These are phyloP conservation scores for Amaurobius ferox DNA, from an alignment of 2,888 invertebrate species.

Conservation along the genomic window DNA sequence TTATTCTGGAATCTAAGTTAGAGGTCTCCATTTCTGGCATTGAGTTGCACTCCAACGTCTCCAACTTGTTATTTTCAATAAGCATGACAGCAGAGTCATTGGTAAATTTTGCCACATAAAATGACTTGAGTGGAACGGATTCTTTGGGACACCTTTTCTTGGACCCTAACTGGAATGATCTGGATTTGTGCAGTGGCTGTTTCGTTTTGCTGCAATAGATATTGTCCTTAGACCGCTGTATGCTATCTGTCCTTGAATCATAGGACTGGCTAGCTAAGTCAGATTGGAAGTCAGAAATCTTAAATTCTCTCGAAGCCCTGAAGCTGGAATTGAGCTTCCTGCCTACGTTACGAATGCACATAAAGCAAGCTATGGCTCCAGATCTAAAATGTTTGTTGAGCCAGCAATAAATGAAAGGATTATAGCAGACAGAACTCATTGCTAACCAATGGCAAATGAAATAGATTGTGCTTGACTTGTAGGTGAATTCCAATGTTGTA, in stretches of 20 bases:
- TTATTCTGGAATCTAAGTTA: no score
- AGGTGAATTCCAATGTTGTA: constrained; percentile 73
- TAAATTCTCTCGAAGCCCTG: neutral
- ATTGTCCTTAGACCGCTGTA: neutral
- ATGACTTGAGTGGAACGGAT: neutral
- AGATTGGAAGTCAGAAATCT: neutral
- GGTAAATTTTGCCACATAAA: neutral
- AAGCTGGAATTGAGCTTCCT: constrained; percentile 27
- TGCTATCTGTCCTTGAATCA: neutral
- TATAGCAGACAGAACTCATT: constrained; percentile 79
- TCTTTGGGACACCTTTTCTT: neutral
- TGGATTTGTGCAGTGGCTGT: neutral
- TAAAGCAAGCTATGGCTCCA: constrained; percentile 75
- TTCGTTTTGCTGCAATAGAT: neutral
- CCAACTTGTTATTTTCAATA: neutral
- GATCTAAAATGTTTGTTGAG: constrained; percentile 78
- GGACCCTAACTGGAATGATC: neutral
- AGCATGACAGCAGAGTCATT: neutral
- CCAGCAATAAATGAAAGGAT: constrained; percentile 80
- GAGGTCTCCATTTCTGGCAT: neutral
- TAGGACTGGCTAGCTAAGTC: neutral
- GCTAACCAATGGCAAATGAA: constrained; percentile 79
- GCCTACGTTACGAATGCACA: constrained; percentile 12
- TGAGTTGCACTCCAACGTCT: neutral
- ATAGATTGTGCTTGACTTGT: constrained; percentile 75